Evolutionary conservation across 2,113 vertebrate species (phyloP).

Genomic region (Erythrocercus mccallii): DNA sequence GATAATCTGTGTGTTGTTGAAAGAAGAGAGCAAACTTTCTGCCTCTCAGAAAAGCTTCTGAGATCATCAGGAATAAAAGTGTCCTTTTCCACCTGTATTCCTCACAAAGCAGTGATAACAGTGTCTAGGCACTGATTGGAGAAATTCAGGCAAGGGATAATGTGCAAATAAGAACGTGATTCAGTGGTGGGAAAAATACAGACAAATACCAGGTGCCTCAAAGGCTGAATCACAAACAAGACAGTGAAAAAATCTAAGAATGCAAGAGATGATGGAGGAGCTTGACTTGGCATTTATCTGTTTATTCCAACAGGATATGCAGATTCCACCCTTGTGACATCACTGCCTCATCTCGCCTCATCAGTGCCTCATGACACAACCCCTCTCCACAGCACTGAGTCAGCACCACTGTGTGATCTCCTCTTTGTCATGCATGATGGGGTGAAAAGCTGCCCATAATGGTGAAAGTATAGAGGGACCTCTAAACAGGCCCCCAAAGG

Average conservation of each 20-base stretch:
- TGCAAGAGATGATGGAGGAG: background rate
- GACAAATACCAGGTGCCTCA: slow-evolving; percentile 4
- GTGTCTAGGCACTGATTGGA: background rate
- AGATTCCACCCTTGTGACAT: slow-evolving; percentile 10
- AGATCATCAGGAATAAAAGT: background rate
- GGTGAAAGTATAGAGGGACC: background rate
- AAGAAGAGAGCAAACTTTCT: background rate
- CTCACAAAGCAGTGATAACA: background rate
- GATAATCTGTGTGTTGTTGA: background rate
- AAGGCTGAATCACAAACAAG: slow-evolving; percentile 15
- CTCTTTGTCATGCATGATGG: background rate
- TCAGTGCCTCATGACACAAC: background rate
- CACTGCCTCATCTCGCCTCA: background rate
- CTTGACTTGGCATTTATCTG: background rate
- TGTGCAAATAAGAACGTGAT: background rate
- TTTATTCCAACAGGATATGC: slow-evolving; percentile 14
- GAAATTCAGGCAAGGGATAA: slow-evolving; percentile 3
- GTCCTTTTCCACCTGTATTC: background rate
- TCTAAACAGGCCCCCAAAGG: background rate
- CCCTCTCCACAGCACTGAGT: background rate
- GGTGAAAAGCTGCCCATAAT: background rate
- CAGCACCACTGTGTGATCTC: background rate
- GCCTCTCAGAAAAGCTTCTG: background rate
- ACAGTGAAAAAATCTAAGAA: background rate
- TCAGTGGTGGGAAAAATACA: background rate